Evolutionary conservation across 2,888 invertebrate genomes (phyloP).

Genomic region (Lasioglossum zephyrum): DNA sequence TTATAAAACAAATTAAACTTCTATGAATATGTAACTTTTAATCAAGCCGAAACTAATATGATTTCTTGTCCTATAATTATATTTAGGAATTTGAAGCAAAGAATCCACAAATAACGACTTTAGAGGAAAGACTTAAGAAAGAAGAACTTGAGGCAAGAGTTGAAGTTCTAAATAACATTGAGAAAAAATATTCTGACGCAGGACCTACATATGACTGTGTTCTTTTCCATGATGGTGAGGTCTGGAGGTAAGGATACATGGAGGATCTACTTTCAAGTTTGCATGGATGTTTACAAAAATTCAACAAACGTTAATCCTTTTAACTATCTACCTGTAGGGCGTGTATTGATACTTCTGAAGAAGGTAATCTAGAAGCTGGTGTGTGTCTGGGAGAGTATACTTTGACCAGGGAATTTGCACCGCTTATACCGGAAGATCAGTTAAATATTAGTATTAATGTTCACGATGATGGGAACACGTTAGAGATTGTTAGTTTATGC

Average conservation of each 20-base stretch:
- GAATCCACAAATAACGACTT: conserved; percentile 86
- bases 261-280: conserved; percentile 13
- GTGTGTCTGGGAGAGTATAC: conserved; percentile 93
- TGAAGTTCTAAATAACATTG: conserved; percentile 92
- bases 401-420: conserved; percentile 91
- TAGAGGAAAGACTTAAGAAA: conserved; percentile 92
- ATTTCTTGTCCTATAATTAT: conserved; percentile 10
- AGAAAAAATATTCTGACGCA: conserved; percentile 94
- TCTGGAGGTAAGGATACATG: conserved; percentile 89
- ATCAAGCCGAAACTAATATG: neutral
- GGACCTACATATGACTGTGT: conserved; percentile 97
- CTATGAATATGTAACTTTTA: neutral
- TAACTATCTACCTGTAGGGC: conserved; percentile 85
- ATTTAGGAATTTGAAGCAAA: conserved; percentile 89
- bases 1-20: conserved; percentile 21
- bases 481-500: conserved; percentile 97
- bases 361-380: conserved; percentile 92
- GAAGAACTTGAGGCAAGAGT: conserved; percentile 95
- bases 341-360: conserved; percentile 93
- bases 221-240: conserved; percentile 95
- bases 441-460: conserved; percentile 96
- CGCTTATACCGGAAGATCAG: conserved; percentile 91
- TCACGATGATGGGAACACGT: conserved; percentile 93
- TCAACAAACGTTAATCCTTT: conserved; percentile 32
- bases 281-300: neutral